Conservation (phyloP, 1,140 invertebrate species). For the Platyscapa corneri region DNA sequence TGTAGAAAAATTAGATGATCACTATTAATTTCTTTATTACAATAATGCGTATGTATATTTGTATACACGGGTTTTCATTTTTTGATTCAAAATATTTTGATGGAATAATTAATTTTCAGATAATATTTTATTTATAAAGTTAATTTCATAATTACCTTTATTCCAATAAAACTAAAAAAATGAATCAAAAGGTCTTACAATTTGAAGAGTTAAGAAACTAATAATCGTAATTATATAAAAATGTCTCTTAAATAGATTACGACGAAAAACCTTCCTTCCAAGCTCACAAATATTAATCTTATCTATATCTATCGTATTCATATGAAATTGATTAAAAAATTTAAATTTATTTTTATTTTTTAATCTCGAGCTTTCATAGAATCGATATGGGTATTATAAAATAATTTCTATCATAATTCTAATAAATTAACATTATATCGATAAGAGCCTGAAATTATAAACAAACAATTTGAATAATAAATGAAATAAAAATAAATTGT, state of each 20-base stretch:
- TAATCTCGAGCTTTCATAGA: conserved; percentile 21
- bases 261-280: conserved; percentile 21
- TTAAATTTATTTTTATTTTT: conserved; percentile 12
- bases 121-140: background rate
- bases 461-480: too few relatives aligned
- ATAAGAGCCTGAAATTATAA: too few relatives aligned
- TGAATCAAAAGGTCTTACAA: background rate
- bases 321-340: conserved; percentile 27
- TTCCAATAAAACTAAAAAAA: background rate
- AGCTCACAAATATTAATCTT: conserved; percentile 24
- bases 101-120: too few relatives aligned
- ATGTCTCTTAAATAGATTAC: conserved; percentile 39
- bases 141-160: conserved; percentile 19
- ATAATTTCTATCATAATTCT: background rate
- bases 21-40: too few relatives aligned
- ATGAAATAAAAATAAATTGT: too few relatives aligned
- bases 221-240: conserved; percentile 10
- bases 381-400: background rate
- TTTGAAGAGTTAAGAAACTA: background rate
- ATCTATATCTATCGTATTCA: conserved; percentile 11
- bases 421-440: too few relatives aligned
- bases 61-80: too few relatives aligned
- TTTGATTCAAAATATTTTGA: background rate
- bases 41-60: too few relatives aligned
- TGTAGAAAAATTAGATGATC: too few relatives aligned